Percentiles rank a stretch among this genome's conserved stretches.
phyloP scores from a whole-genome alignment of 2,113 vertebrate genomes.

The Hyperoodon ampullatus region DNA sequence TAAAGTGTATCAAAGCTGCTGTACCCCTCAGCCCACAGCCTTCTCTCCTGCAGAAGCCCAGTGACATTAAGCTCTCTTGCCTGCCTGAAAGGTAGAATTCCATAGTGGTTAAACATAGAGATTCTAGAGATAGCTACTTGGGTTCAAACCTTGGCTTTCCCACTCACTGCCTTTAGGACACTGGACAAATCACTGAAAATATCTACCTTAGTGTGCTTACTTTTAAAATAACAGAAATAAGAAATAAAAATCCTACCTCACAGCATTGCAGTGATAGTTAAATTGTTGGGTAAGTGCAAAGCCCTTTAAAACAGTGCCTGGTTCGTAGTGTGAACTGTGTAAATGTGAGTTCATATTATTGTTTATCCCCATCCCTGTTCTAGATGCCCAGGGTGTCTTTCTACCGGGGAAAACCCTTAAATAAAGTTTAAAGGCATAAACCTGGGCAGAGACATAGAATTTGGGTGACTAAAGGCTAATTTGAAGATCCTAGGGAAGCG shows the following conservation, averaged over 20 bases:
- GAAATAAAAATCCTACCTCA: background rate
- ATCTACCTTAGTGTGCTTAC: background rate
- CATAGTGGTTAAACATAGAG: background rate
- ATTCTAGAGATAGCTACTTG: background rate
- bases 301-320: background rate
- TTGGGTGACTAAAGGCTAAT: background rate
- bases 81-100: background rate
- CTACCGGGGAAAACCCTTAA: background rate
- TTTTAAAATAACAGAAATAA: slow-evolving; percentile 50
- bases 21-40: background rate
- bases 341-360: background rate
- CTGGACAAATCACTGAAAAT: background rate
- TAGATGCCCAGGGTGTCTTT: background rate
- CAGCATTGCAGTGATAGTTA: background rate
- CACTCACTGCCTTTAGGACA: background rate
- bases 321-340: background rate
- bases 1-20: background rate
- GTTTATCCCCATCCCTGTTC: background rate
- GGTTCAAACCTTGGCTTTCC: background rate
- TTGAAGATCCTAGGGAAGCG: background rate
- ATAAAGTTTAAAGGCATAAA: background rate
- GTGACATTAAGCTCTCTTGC: background rate
- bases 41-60: background rate
- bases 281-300: background rate
- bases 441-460: background rate